Evolutionary conservation across 2,888 invertebrate species (phyloP).

Genomic region (Hypercompe scribonia): DNA sequence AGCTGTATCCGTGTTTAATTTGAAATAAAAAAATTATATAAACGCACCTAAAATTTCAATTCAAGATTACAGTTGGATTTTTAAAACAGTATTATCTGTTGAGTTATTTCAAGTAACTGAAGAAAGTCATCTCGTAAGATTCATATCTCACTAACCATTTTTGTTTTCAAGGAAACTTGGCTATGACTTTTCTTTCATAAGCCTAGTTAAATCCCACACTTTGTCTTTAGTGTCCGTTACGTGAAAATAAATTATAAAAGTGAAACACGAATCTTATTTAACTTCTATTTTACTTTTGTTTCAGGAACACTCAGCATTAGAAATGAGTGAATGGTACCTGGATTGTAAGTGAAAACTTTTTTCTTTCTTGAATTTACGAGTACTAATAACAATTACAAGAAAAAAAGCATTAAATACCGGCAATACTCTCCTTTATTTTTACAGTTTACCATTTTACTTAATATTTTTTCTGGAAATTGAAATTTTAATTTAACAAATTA

Average conservation of each 20-base stretch:
- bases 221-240: neutral
- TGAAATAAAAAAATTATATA: neutral
- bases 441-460: neutral
- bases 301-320: constrained; percentile 57
- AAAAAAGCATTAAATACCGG: neutral
- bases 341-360: constrained; percentile 67
- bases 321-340: constrained; percentile 73
- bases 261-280: neutral
- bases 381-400: neutral
- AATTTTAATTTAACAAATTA: too few relatives aligned
- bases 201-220: neutral
- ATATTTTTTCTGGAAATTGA: neutral
- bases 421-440: neutral
- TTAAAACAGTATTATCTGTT: neutral
- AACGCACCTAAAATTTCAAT: too few relatives aligned
- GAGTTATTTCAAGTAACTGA: neutral
- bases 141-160: neutral
- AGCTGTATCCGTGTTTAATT: too few relatives aligned
- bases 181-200: neutral
- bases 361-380: neutral
- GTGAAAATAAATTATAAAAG: neutral
- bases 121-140: neutral
- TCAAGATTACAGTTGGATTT: too few relatives aligned
- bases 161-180: neutral
- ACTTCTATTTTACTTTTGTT: constrained; percentile 54